Evolutionary conservation across 2,888 invertebrate genomes (phyloP).

Genomic region (Heliconius charithonia): DNA sequence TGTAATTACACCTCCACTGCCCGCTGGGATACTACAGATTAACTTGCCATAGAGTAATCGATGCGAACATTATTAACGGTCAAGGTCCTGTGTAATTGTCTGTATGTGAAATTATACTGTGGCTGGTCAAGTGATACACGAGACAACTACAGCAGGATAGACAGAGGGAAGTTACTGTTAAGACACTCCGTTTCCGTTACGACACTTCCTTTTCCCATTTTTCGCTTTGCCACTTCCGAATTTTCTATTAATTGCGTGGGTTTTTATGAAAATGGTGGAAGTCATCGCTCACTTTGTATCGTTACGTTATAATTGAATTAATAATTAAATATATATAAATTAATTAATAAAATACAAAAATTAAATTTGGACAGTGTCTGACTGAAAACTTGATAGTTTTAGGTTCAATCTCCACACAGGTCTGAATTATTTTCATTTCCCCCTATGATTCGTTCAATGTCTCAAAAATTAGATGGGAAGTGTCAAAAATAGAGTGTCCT

Average conservation of each 20-base stretch:
- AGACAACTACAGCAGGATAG: background rate
- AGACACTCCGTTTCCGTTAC: background rate
- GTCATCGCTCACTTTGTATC: background rate
- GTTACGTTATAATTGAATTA: background rate
- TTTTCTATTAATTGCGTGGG: background rate
- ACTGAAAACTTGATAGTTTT: too few relatives aligned
- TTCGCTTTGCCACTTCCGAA: background rate
- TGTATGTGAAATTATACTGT: slow-evolving; percentile 3
- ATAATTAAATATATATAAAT: too few relatives aligned
- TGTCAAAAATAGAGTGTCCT: too few relatives aligned
- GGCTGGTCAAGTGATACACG: background rate
- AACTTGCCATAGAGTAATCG: slow-evolving; percentile 55
- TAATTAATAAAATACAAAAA: too few relatives aligned
- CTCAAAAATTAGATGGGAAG: too few relatives aligned
- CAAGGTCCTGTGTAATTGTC: slow-evolving; percentile 29
- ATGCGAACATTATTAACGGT: slow-evolving; percentile 48
- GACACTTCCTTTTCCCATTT: background rate
- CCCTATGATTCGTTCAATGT: too few relatives aligned
- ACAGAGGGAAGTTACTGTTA: background rate
- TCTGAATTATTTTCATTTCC: too few relatives aligned
- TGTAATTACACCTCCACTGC: slow-evolving; percentile 28
- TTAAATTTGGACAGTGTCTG: too few relatives aligned
- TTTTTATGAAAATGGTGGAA: background rate
- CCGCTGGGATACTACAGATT: slow-evolving; percentile 53
- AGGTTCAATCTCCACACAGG: too few relatives aligned